A percentile compares a stretch with the other conserved stretches of the same genome.
Conservation (phyloP, 2,888 invertebrate species). For the Leucoptera coffeella region DNA sequence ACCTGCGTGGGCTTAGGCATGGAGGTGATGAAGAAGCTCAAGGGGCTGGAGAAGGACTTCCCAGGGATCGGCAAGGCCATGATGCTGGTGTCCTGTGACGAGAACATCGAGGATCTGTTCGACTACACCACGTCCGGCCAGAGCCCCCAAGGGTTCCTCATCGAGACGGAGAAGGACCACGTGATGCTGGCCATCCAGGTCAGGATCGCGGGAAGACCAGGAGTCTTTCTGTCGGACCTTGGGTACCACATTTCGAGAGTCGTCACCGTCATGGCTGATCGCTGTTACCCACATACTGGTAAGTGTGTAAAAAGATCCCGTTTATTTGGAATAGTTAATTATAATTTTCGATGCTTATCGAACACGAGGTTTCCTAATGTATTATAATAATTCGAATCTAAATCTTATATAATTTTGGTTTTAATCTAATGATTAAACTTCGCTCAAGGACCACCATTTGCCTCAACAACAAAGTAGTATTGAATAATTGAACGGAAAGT, state of each 20-base stretch:
- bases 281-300: constrained; percentile 85
- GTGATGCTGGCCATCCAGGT: constrained; percentile 76
- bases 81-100: constrained; percentile 82
- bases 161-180: constrained; percentile 81
- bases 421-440: no score
- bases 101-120: constrained; percentile 61
- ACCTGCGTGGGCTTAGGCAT: constrained; percentile 88
- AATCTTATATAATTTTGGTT: no score
- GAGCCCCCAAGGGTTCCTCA: constrained; percentile 53
- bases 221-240: constrained; percentile 78
- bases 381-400: no score
- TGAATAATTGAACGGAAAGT: no score
- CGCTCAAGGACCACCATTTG: no score
- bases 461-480: no score
- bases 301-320: constrained; percentile 12
- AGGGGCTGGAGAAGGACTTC: constrained; percentile 56
- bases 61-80: constrained; percentile 63
- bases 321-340: no score
- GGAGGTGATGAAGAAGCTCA: constrained; percentile 69
- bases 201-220: constrained; percentile 65
- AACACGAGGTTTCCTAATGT: no score
- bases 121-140: constrained; percentile 60
- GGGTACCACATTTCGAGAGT: constrained; percentile 87
- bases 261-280: constrained; percentile 82
- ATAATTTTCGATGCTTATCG: no score